Percentiles rank a stretch among this genome's conserved stretches.
These are phyloP conservation scores for Rhynchonycteris naso DNA, from an alignment of 2,797 vertebrate species.

Conservation along the genomic window DNA sequence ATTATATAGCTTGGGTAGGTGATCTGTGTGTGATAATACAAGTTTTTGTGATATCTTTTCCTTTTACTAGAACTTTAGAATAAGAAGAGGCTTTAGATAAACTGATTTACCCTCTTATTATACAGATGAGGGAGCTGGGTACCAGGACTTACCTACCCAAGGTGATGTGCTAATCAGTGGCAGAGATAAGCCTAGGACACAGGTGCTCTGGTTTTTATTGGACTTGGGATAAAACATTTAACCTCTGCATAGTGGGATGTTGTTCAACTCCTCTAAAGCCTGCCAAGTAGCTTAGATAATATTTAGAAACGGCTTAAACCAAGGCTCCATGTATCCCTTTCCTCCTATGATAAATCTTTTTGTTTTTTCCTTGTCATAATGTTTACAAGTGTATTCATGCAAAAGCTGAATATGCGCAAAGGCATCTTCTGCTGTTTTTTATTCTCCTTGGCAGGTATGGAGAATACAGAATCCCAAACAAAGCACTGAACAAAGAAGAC, in stretches of 20 bases:
- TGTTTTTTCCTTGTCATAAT: background rate
- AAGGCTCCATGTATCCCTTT: background rate
- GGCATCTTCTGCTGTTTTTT: constrained; percentile 35
- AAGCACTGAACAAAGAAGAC: constrained; percentile 92
- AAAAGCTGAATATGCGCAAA: background rate
- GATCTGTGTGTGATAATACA: background rate
- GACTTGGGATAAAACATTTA: background rate
- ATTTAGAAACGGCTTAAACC: background rate
- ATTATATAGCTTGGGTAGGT: background rate
- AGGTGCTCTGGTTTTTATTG: constrained; percentile 2
- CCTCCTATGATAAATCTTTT: constrained; percentile 14
- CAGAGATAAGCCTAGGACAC: background rate
- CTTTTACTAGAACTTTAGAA: constrained; percentile 34
- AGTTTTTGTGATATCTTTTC: constrained; percentile 17
- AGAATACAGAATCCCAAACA: constrained; percentile 92
- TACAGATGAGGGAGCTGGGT: background rate
- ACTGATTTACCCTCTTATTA: background rate
- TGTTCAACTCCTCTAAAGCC: background rate
- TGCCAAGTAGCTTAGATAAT: background rate
- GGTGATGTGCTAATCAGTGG: background rate
- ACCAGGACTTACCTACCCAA: background rate
- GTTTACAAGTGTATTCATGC: background rate
- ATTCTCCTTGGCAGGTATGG: constrained; percentile 88
- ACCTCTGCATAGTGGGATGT: background rate
- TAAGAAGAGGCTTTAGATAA: background rate